Evolutionary conservation across 2,888 invertebrate genomes (phyloP).

Genomic region (Eilema depressum): DNA sequence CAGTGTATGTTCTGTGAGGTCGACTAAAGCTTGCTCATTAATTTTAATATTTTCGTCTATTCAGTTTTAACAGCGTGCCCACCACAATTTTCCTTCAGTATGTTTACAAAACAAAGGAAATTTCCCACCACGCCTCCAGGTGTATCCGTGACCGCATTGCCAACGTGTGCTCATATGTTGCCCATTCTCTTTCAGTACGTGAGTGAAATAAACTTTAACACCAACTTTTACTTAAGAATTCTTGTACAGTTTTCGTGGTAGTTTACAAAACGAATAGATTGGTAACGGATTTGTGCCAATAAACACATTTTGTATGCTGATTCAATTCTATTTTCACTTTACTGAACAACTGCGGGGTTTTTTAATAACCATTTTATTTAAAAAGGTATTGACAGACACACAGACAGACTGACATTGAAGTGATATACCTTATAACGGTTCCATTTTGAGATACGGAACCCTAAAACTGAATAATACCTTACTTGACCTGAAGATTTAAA

Average conservation of each 20-base stretch:
- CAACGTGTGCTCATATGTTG: conserved; percentile 78
- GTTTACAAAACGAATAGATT: conserved; percentile 64
- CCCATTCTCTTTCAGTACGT: conserved; percentile 72
- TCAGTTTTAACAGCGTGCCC: neutral
- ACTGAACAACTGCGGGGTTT: neutral
- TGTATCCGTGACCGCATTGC: conserved; percentile 78
- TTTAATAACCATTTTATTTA: too few species aligned
- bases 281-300: conserved; percentile 56
- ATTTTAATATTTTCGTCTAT: neutral
- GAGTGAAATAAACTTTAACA: conserved; percentile 70
- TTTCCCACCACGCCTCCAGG: conserved; percentile 71
- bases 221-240: conserved; percentile 68
- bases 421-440: too few species aligned
- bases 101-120: conserved; percentile 62
- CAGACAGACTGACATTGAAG: too few species aligned
- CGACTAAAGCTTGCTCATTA: neutral
- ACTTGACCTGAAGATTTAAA: too few species aligned
- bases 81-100: conserved; percentile 33
- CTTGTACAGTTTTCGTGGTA: conserved; percentile 38
- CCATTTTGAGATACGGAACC: too few species aligned
- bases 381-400: too few species aligned
- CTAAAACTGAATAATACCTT: too few species aligned
- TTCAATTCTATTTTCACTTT: conserved; percentile 12
- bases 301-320: conserved; percentile 32
- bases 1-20: too few species aligned